Evolutionary conservation across 2,113 vertebrate species (phyloP).

Genomic region (Podiceps cristatus): DNA sequence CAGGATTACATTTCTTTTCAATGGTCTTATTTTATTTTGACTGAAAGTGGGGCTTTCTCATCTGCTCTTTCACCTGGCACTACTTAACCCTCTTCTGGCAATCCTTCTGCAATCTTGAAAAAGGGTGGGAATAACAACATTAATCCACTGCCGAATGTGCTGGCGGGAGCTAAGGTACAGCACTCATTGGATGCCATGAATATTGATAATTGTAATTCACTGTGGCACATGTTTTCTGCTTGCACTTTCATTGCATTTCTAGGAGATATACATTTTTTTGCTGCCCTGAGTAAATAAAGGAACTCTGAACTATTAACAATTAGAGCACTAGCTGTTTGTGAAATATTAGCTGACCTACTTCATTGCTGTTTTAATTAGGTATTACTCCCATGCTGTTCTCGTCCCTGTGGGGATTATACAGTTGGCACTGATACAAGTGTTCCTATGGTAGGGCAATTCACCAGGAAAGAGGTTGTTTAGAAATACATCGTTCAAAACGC

Average conservation of each 20-base stretch:
- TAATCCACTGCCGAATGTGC: background rate
- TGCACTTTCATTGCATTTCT: constrained; percentile 15
- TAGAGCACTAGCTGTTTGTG: constrained; percentile 53
- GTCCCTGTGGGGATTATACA: constrained; percentile 42
- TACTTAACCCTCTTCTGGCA: background rate
- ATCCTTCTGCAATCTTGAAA: background rate
- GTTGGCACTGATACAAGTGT: constrained; percentile 5
- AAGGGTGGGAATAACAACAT: background rate
- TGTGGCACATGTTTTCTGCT: background rate
- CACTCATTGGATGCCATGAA: background rate
- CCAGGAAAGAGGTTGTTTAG: background rate
- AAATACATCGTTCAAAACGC: background rate
- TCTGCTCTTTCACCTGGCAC: background rate
- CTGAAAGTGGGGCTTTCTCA: background rate
- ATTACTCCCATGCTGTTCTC: constrained; percentile 56
- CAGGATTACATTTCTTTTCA: background rate
- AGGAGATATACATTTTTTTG: background rate
- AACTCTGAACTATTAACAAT: constrained; percentile 49
- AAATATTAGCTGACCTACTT: constrained; percentile 71
- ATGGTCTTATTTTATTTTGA: background rate
- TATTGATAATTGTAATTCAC: constrained; percentile 14
- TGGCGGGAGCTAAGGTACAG: background rate
- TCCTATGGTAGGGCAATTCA: background rate
- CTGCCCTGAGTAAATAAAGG: constrained; percentile 35
- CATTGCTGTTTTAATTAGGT: constrained; percentile 69